Percentiles rank a stretch among this genome's conserved stretches.
These are phyloP conservation scores for Pandemis corylana DNA, from an alignment of 2,888 invertebrate species.

Conservation along the genomic window DNA sequence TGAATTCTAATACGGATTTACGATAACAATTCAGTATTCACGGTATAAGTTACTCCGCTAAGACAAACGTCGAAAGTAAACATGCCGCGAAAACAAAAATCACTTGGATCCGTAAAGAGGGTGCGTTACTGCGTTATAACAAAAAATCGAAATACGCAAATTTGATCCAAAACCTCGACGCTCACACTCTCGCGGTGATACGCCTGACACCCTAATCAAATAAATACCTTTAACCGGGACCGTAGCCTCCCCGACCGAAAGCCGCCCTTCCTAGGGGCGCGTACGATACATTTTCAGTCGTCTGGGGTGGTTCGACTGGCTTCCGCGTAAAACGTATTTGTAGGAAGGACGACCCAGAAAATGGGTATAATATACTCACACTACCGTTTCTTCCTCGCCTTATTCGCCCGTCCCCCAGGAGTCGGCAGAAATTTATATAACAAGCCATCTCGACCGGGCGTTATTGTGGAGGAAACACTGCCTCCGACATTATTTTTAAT, in stretches of 20 bases:
- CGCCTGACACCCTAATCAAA: slow-evolving; percentile 85
- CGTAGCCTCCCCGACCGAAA: slow-evolving; percentile 49
- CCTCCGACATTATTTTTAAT: slow-evolving; percentile 82
- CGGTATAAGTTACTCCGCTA: slow-evolving; percentile 19
- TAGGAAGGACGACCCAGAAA: slow-evolving; percentile 85
- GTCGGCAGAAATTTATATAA: slow-evolving; percentile 83
- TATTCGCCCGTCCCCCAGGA: slow-evolving; percentile 82
- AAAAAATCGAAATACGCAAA: slow-evolving; percentile 82
- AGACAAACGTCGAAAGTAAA: slow-evolving; percentile 25
- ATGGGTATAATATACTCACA: slow-evolving; percentile 85
- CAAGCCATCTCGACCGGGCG: slow-evolving; percentile 82
- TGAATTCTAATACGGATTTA: slow-evolving; percentile 74
- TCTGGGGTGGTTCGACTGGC: slow-evolving; percentile 68
- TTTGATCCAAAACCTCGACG: slow-evolving; percentile 81
- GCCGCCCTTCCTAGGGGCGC: slow-evolving; percentile 49
- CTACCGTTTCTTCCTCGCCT: slow-evolving; percentile 78
- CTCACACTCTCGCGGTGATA: slow-evolving; percentile 83
- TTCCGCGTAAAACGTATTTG: slow-evolving; percentile 85
- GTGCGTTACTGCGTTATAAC: slow-evolving; percentile 53
- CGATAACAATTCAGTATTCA: slow-evolving; percentile 52
- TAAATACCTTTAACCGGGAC: slow-evolving; percentile 84
- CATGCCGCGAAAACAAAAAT: slow-evolving; percentile 57
- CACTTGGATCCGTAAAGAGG: slow-evolving; percentile 61
- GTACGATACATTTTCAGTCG: slow-evolving; percentile 59
- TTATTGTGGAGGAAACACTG: slow-evolving; percentile 81